Evolutionary conservation across 1,140 invertebrate species (phyloP).

Genomic region (Camponotus vicinus): DNA sequence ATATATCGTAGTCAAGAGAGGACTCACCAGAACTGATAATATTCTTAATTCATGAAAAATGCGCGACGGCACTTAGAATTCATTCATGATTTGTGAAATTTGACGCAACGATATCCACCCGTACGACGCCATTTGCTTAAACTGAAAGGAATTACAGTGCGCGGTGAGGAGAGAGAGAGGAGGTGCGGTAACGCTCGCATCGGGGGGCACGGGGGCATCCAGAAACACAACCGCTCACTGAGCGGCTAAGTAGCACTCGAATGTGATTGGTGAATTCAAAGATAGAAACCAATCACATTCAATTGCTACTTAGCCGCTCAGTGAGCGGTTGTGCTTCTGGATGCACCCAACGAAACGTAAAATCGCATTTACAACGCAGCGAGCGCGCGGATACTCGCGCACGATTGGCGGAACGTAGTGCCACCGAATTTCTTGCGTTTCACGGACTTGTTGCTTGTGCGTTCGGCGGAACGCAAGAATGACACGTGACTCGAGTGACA

Average conservation of each 20-base stretch:
- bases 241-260: too few relatives aligned
- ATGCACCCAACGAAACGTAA: too few relatives aligned
- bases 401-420: neutral
- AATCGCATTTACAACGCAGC: too few relatives aligned
- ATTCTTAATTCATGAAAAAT: slow-evolving; percentile 76
- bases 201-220: neutral
- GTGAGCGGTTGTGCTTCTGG: too few relatives aligned
- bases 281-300: too few relatives aligned
- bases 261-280: too few relatives aligned
- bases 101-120: slow-evolving; percentile 85
- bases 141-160: slow-evolving; percentile 59
- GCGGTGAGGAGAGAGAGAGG: slow-evolving; percentile 15
- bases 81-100: slow-evolving; percentile 85
- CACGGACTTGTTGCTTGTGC: neutral
- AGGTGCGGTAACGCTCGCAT: slow-evolving; percentile 35
- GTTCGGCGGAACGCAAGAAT: too few relatives aligned
- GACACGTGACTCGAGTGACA: neutral
- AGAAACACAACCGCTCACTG: too few relatives aligned
- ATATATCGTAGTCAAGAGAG: slow-evolving; percentile 8
- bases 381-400: neutral
- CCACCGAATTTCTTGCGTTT: neutral
- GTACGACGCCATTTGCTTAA: slow-evolving; percentile 86
- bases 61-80: slow-evolving; percentile 81
- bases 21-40: slow-evolving; percentile 79
- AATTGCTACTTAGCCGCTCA: too few relatives aligned